A percentile compares a stretch with the other conserved stretches of the same genome.
phyloP scores from a whole-genome alignment of 2,888 invertebrate genomes.

The Perizoma affinitatum region DNA sequence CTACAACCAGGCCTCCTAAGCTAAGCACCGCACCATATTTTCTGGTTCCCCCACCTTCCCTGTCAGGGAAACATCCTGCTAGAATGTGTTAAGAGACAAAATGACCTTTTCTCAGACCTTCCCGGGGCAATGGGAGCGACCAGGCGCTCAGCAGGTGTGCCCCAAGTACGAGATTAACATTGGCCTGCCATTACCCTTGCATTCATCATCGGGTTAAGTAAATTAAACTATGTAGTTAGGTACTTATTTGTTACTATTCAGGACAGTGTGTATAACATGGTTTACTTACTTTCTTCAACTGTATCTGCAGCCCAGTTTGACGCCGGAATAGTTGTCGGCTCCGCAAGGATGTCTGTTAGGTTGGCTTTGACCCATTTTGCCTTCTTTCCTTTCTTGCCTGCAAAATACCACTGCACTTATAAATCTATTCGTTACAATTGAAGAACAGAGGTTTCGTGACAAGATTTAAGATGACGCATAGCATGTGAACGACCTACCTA shows the following conservation, averaged over 20 bases:
- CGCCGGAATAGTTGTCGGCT: slow-evolving; percentile 85
- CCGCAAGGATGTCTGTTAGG: slow-evolving; percentile 92
- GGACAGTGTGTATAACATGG: slow-evolving; percentile 1
- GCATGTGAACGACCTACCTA: slow-evolving; percentile 70
- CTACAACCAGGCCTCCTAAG: slow-evolving; percentile 79
- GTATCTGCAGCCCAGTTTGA: slow-evolving; percentile 92
- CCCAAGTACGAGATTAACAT: slow-evolving; percentile 91
- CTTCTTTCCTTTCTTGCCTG: slow-evolving; percentile 94
- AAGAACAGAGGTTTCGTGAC: slow-evolving; percentile 48
- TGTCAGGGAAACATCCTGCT: slow-evolving; percentile 87
- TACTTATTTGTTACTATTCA: not conserved
- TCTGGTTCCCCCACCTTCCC: slow-evolving; percentile 90
- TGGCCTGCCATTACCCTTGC: slow-evolving; percentile 82
- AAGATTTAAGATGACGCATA: slow-evolving; percentile 74
- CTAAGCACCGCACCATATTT: slow-evolving; percentile 80
- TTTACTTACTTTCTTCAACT: slow-evolving; percentile 89
- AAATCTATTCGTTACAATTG: slow-evolving; percentile 27
- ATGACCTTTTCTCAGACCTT: slow-evolving; percentile 91
- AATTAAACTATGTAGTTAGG: not conserved
- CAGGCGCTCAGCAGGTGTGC: slow-evolving; percentile 85
- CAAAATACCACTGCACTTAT: slow-evolving; percentile 43
- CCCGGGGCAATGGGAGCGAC: slow-evolving; percentile 87
- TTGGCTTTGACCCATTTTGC: slow-evolving; percentile 92
- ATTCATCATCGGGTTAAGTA: slow-evolving; percentile 72
- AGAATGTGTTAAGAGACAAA: slow-evolving; percentile 82